Base-by-base conservation (phyloP, 2,113 vertebrate species). In the Tichodroma muraria region DNA sequence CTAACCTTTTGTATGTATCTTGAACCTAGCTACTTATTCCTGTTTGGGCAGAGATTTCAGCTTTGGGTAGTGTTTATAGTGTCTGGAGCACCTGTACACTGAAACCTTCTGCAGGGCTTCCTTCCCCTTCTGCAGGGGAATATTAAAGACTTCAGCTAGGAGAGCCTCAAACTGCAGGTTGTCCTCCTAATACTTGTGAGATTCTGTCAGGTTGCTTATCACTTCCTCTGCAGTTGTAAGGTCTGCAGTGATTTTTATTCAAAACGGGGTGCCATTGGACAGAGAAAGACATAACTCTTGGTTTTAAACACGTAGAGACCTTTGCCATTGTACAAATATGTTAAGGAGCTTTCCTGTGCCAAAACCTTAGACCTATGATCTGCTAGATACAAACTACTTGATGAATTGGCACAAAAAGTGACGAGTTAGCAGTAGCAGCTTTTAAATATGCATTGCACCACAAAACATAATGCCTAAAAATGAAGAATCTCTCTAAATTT, bases 301-400 rank as follows among this genome's bases (percentile, higher is more conserved):
- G 31, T 70, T 79, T 89, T 82, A 76, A 91, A 53, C 16, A 30
- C 5, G 2, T 30, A 25, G 38, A 68, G n/a, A 28, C 23, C 72
- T 71, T 90, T 89, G 50, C 45, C 0, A 0, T 82, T 6, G 2
- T 53, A 16, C 16, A 72, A 72, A 85, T 75, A 76, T 0, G 0
- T 45, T 35, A 45, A 73, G 54, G 50, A 77, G 23, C 22, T 94
- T 87, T 79, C 50, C 59, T 53, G 22, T 78, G 59, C 45, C 80
- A 68, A 57, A 84, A 80, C 5, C 3, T 9, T 71, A 24, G 42
- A 81, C 31, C 16, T 52, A 1, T 76, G 42, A 66, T 64, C 81
- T 92, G 28, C 37, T 75, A 35, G n/a, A 37, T 61, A n/a, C 15
- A 50, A 84, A 37, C 13, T 13, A 30, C 49, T 53, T 35, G 28